A percentile compares a stretch with the other conserved stretches of the same genome.
Evolutionary conservation across 2,888 invertebrate species (phyloP).

Genomic region (Imbricaverruca yamaguchii): DNA sequence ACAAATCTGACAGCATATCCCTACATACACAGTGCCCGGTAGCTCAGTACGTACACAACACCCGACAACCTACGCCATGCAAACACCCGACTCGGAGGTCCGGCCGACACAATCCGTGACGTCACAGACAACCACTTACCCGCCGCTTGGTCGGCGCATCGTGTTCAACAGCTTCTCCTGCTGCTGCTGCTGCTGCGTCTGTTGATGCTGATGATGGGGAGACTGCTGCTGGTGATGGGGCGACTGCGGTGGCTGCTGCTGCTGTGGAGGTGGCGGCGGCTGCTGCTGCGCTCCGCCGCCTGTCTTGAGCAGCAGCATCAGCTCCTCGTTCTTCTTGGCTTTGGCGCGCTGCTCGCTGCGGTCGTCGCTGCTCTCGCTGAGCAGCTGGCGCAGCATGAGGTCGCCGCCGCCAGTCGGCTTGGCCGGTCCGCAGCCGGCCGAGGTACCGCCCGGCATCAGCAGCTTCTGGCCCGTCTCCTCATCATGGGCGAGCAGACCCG

Average conservation of each 20-base stretch:
- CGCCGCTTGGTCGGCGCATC: background rate
- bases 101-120: too few species aligned
- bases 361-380: background rate
- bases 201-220: background rate
- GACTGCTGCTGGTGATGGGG: too few species aligned
- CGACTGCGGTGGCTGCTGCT: background rate
- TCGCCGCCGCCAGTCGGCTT: background rate
- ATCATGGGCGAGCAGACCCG: background rate
- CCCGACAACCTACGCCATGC: too few species aligned
- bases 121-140: background rate
- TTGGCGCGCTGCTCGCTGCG: slow-evolving; percentile 4
- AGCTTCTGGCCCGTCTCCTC: background rate
- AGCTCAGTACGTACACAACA: too few species aligned
- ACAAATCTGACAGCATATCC: too few species aligned
- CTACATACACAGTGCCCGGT: too few species aligned
- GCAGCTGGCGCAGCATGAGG: slow-evolving; percentile 3
- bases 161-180: background rate
- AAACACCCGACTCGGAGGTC: too few species aligned
- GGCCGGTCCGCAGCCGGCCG: background rate
- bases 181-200: background rate
- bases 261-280: background rate
- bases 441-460: background rate
- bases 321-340: slow-evolving; percentile 13
- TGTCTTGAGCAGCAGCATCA: background rate
- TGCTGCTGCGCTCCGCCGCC: background rate